Conservation (phyloP, 1,140 invertebrate genomes). For the Magallana angulata region DNA sequence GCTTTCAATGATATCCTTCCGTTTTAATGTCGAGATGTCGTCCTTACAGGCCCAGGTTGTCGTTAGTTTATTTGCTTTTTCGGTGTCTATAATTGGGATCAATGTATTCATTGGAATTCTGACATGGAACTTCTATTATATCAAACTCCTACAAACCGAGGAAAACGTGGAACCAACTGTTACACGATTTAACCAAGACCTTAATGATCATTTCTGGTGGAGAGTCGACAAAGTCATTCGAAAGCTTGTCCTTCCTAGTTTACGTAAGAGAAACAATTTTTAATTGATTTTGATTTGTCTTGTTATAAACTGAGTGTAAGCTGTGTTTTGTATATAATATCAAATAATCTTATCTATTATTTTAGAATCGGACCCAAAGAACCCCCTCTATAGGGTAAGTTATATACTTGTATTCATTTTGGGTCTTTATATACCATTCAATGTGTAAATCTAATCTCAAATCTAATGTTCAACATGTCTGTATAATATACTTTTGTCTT, state of each 20-base stretch:
- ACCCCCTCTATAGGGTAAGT: neutral
- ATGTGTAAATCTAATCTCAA: neutral
- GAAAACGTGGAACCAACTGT: neutral
- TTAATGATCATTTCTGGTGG: slow-evolving; percentile 41
- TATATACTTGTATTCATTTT: neutral
- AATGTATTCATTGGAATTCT: slow-evolving; percentile 45
- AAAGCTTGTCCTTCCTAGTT: neutral
- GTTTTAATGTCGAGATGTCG: slow-evolving; percentile 1
- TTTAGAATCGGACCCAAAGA: too few relatives aligned
- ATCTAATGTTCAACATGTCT: neutral
- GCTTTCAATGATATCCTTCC: slow-evolving; percentile 11
- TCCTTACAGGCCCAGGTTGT: neutral
- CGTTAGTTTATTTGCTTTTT: slow-evolving; percentile 33
- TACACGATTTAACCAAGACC: slow-evolving; percentile 13
- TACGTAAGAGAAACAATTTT: neutral
- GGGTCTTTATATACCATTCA: neutral
- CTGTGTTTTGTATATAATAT: neutral
- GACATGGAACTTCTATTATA: slow-evolving; percentile 13
- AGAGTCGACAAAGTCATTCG: slow-evolving; percentile 17
- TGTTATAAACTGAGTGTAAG: too few relatives aligned
- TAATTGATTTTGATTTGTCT: neutral
- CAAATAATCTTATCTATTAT: neutral
- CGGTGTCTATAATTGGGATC: slow-evolving; percentile 36
- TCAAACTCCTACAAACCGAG: neutral
- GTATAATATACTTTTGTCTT: neutral